Evolutionary conservation across 2,888 invertebrate species (phyloP).

Genomic region (Poecilobothrus nobilitatus): DNA sequence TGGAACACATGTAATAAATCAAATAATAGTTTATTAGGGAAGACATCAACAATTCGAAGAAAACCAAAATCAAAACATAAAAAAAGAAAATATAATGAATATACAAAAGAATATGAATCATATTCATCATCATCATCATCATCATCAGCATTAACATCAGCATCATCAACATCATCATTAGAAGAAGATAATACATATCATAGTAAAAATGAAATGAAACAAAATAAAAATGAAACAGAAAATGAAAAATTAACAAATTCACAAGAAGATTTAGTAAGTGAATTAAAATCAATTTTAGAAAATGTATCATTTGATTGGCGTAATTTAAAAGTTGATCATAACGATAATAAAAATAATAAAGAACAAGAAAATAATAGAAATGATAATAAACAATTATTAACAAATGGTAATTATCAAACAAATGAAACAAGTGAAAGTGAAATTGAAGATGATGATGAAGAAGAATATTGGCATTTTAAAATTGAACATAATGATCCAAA

Average conservation of each 20-base stretch:
- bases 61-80: background rate
- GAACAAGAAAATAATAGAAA: background rate
- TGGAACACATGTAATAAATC: background rate
- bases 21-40: background rate
- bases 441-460: background rate
- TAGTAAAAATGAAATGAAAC: background rate
- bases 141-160: too few relatives aligned
- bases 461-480: background rate
- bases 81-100: background rate
- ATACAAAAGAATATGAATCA: background rate
- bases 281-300: slow-evolving; percentile 4
- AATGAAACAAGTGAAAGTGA: background rate
- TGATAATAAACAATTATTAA: background rate
- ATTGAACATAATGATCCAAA: slow-evolving; percentile 1
- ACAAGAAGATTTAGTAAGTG: slow-evolving; percentile 1
- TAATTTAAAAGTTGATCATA: background rate
- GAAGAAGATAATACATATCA: background rate
- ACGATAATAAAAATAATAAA: background rate
- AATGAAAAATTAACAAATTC: background rate
- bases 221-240: background rate
- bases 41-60: background rate
- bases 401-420: background rate
- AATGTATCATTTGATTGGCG: slow-evolving; percentile 3
- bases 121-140: background rate
- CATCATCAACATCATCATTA: too few relatives aligned